These are phyloP conservation scores for Notoglanidium macrostoma DNA, from an alignment of 2,797 vertebrate genomes.

Conservation along the genomic window DNA sequence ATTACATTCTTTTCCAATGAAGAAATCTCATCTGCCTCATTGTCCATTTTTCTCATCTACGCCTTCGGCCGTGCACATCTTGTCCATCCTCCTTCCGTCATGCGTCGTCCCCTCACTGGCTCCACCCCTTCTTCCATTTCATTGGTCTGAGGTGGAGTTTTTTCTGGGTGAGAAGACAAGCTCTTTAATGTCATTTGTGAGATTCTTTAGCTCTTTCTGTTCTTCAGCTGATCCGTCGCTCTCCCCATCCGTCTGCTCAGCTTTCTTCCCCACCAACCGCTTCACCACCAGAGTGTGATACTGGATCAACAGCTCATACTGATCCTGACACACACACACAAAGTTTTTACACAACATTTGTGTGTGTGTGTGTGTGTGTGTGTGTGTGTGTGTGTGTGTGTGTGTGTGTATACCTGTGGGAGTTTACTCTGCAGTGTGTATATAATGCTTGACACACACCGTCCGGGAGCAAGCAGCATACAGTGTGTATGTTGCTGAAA, in stretches of 20 bases:
- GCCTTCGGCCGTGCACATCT: too few species aligned
- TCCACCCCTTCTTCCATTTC: slow-evolving; percentile 29
- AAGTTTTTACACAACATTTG: background rate
- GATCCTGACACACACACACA: slow-evolving; percentile 77
- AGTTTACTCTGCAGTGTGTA: slow-evolving; percentile 82
- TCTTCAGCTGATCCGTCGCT: slow-evolving; percentile 65
- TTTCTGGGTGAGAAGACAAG: slow-evolving; percentile 84
- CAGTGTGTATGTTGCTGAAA: slow-evolving; percentile 88
- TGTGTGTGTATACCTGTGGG: slow-evolving; percentile 74
- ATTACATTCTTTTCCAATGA: background rate
- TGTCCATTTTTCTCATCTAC: background rate
- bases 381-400: background rate
- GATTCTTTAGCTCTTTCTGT: slow-evolving; percentile 77
- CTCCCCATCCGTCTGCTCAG: slow-evolving; percentile 55
- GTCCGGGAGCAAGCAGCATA: slow-evolving; percentile 93
- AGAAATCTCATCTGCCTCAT: background rate
- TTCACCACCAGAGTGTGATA: slow-evolving; percentile 94
- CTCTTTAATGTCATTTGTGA: slow-evolving; percentile 84
- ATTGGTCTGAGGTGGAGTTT: slow-evolving; percentile 82
- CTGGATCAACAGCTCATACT: slow-evolving; percentile 82
- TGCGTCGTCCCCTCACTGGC: background rate
- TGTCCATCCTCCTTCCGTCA: too few species aligned
- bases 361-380: background rate
- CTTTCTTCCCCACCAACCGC: slow-evolving; percentile 78
- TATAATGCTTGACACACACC: slow-evolving; percentile 93